Conservation (phyloP, 2,888 invertebrate genomes). For the Flabesymbios commensalis region DNA sequence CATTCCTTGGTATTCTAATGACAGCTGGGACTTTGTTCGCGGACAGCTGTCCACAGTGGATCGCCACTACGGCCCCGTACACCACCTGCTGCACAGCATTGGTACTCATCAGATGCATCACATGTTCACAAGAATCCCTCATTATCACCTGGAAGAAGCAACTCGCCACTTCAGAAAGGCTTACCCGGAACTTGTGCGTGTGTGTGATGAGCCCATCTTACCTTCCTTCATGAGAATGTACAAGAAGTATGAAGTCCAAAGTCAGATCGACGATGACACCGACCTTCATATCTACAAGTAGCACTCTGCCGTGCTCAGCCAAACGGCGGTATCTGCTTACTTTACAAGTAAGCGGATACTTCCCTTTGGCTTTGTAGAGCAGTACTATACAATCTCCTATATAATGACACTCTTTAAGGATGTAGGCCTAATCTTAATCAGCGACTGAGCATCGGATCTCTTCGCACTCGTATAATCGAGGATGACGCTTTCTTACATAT, state of each 20-base stretch:
- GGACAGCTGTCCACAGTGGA: conserved; percentile 57
- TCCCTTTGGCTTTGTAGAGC: too few relatives aligned
- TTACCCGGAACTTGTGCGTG: conserved; percentile 48
- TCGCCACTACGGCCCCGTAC: conserved; percentile 55
- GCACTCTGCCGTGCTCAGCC: too few relatives aligned
- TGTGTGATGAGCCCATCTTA: conserved; percentile 46
- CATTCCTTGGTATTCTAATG: conserved; percentile 53
- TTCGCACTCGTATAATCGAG: too few relatives aligned
- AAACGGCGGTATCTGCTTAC: too few relatives aligned
- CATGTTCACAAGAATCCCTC: conserved; percentile 54
- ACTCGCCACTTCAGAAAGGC: conserved; percentile 47
- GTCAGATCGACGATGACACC: conserved; percentile 23
- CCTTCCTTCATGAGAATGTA: conserved; percentile 50
- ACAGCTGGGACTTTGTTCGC: conserved; percentile 52
- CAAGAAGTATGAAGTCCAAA: conserved; percentile 39
- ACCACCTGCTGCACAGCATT: conserved; percentile 52
- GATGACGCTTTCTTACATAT: too few relatives aligned
- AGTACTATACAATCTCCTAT: too few relatives aligned
- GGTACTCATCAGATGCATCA: conserved; percentile 55
- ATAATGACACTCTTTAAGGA: too few relatives aligned
- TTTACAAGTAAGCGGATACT: too few relatives aligned
- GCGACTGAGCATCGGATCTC: too few relatives aligned
- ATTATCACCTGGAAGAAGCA: conserved; percentile 56
- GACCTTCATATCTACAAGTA: conserved; percentile 20
- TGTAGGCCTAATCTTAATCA: too few relatives aligned